Evolutionary conservation across 2,888 invertebrate species (phyloP), one percentile per base, ranked within the genome.

Genomic region (Sarcophaga subvicina): DNA sequence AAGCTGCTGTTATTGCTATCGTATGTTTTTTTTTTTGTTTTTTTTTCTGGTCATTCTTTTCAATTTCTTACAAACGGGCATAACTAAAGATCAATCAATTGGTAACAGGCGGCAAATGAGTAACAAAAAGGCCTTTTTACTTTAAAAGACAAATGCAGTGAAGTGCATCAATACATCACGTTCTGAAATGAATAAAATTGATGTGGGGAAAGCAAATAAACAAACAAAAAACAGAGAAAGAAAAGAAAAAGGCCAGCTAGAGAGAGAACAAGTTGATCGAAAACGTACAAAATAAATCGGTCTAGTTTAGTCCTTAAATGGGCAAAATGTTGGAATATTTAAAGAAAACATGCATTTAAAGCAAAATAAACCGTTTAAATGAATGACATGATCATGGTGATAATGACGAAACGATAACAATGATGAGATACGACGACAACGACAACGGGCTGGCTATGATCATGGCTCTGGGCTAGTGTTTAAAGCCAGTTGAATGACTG

Each of bases 61-160:
- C 49, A 11, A 45, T 66, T 17, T n/a, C 37, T 8, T 78, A 63
- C 45, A 76, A 82, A 76, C 82, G 82, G 73, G 73, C 64, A 85
- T 78, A 69, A 75, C 64, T 37, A 45, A 72, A 83, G 75, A 86
- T 83, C 83, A 83, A 86, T 86, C 86, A 82, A 80, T 27, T 76
- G 83, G 22, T 63, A 80, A 86, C 86, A 83, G 86, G 82, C 86
- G 82, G 86, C 76, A 86, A 86, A 86, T 83, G 67, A 86, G 75
- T 49, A 67, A 86, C 83, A 83, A 72, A 75, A 72, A 60, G 69
- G 63, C 69, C 73, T 54, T 73, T 10, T 10, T 8, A 37, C 37
- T 37, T 37, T 10, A 37, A 37, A 37, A 37, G 37, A 37, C 37
- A 37, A 37, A 37, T 37, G 37, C 66, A 71, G n/a, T 54, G 47